Percentiles rank a stretch among this genome's conserved stretches.
Evolutionary conservation across 1,140 invertebrate genomes (phyloP).

Genomic region (Fopius arisanus): DNA sequence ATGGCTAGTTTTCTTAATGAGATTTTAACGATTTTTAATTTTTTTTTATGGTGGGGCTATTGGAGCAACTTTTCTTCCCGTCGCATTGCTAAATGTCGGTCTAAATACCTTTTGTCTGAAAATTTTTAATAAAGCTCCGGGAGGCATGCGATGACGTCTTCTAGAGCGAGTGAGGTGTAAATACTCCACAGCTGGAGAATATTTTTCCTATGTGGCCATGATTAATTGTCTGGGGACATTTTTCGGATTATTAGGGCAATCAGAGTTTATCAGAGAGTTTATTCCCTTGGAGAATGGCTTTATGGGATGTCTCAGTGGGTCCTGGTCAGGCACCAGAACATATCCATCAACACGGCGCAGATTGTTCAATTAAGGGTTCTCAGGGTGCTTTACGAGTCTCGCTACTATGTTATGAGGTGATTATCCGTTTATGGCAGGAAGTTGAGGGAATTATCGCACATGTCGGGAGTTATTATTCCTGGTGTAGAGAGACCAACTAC

Average conservation of each 20-base stretch:
- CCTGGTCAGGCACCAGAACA: not conserved
- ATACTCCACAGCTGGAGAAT: not conserved
- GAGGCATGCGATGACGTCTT: not conserved
- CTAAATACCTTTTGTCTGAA: conserved; percentile 47
- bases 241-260: not conserved
- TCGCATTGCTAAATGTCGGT: no score
- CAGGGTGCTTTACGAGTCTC: not conserved
- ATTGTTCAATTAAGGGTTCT: not conserved
- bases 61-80: no score
- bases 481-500: not conserved
- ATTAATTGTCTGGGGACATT: not conserved
- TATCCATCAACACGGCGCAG: not conserved
- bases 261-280: not conserved
- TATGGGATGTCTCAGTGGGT: not conserved
- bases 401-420: not conserved
- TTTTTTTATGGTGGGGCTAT: no score
- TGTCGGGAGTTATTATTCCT: not conserved
- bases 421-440: not conserved
- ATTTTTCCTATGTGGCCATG: no score
- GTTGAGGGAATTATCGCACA: not conserved
- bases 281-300: not conserved
- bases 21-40: no score
- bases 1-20: no score
- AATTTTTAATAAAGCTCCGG: conserved; percentile 50
- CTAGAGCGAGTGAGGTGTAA: no score